Evolutionary conservation across 2,888 invertebrate species (phyloP), one percentile per base, ranked within the genome.

Genomic region (Orthosia gracilis): DNA sequence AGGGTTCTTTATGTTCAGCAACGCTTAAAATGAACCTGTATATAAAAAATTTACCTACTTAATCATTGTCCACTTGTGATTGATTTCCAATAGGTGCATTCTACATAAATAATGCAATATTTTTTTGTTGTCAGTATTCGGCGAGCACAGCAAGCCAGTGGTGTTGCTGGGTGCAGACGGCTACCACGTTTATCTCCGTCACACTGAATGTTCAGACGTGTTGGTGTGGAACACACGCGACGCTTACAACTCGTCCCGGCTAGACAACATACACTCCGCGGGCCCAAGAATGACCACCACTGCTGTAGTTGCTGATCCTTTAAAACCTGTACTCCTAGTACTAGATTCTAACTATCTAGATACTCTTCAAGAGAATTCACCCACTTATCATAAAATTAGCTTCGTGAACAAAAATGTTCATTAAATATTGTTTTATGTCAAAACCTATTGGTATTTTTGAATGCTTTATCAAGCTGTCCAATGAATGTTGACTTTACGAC

Each of bases 311-410:
- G 94, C 97, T 0, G 97, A 97, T 79, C 94, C 95, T 75, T 93
- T 95, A 72, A 95, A 96, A 78, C 94, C 94, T 70, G 89, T 94
- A 40, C 95, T 97, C 87, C 91, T 97, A 49, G 94, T 97, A 21
- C 91, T 97, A 4, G 97, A 97, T 87, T 97, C 97, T 15, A 97
- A 97, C 87, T 97, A 97, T 90, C 96, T 95, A 0, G 97, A 97
- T 86, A 97, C 96, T 75, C 94, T 97, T 69, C 94, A 96, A 62
- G 94, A 94, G 45, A 97, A 96, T 59, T 69, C 84, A 18, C 88
- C 92, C 11, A 92, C 93, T 11, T 93, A 93, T 73, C 94, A 94
- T 82, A 92, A 91, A 82, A 92, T 94, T 23, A 92, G 91, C 49
- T 94, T 92, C 76, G 86, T 84, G 86, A 89, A 66, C 87, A 92